Base-by-base conservation (phyloP, 2,113 vertebrate genomes). In the Seriola quinqueradiata region DNA sequence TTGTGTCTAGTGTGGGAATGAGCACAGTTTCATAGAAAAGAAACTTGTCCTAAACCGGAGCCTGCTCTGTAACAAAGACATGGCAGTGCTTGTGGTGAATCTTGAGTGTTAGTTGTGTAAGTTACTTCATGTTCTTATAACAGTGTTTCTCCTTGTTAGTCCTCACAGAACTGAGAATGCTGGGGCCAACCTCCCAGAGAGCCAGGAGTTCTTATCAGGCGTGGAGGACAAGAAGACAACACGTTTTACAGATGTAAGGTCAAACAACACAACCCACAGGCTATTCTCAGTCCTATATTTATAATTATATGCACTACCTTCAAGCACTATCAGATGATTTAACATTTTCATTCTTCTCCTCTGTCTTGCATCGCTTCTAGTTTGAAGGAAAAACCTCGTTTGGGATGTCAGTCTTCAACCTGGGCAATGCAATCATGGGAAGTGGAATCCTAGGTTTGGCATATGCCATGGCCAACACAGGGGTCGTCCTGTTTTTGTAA, bases 371-470 rank as follows among this genome's bases (percentile, higher is more conserved):
- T 73, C 77, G 10, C 54, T 63, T 5, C 7, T 88, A 99, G 98
- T 99, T 99, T 16, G 98, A 99, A 91, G 98, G 98, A 85, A 99
- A 99, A 92, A 99, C 98, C 0, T 99, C 98, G 0, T 98, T 99
- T 0, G 98, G 98, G 77, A 99, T 99, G 98, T 99, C 98, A 0
- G 96, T 99, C 83, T 99, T 99, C 94, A 99, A 99, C 92, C 94
- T 99, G 90, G 98, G 98, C 86, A 99, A 99, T 0, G 98, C 98
- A 77, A 99, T 99, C 94, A 99, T 99, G 98, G 98, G 98, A 83
- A 99, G 98, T 1, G 98, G 98, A 72, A 99, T 99, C 91, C 96
- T 99, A 58, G 98, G 98, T 57, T 93, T 99, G 69, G 97, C 98
- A 0, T 99, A 98, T 0, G 98, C 98, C 87, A 99, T 99, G 98